Conservation (phyloP, 2,113 vertebrate species). For the Excalfactoria chinensis region DNA sequence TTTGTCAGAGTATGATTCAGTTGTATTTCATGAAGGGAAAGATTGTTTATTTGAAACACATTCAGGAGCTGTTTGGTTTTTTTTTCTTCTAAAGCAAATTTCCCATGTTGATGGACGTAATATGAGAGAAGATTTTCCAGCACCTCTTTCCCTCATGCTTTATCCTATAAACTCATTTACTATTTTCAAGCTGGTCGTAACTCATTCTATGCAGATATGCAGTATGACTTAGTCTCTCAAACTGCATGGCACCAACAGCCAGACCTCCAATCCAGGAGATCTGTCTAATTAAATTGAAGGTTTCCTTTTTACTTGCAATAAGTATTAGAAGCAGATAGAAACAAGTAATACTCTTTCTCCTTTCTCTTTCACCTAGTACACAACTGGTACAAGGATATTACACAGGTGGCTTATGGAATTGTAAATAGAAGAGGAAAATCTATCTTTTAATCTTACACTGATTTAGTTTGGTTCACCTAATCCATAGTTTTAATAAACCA, state of each 20-base stretch:
- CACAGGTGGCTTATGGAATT: neutral
- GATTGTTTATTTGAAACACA: neutral
- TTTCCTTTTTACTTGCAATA: neutral
- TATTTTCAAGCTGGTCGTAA: neutral
- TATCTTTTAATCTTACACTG: neutral
- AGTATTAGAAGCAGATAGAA: neutral
- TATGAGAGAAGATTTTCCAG: neutral
- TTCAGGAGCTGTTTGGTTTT: too few relatives aligned
- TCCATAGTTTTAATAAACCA: neutral
- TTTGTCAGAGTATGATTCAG: neutral
- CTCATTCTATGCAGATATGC: fast-evolving
- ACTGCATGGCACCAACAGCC: neutral
- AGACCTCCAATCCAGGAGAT: neutral
- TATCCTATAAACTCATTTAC: neutral
- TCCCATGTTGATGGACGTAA: neutral
- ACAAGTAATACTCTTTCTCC: neutral
- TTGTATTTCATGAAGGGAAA: neutral
- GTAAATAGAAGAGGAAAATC: neutral
- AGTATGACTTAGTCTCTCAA: neutral
- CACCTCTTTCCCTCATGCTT: neutral
- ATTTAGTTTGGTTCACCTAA: neutral
- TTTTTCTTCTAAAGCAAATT: neutral
- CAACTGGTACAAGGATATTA: neutral
- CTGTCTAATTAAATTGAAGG: neutral
- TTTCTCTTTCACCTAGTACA: neutral